Base-by-base conservation (phyloP, 2,113 vertebrate genomes). In the Alexandromys fortis region DNA sequence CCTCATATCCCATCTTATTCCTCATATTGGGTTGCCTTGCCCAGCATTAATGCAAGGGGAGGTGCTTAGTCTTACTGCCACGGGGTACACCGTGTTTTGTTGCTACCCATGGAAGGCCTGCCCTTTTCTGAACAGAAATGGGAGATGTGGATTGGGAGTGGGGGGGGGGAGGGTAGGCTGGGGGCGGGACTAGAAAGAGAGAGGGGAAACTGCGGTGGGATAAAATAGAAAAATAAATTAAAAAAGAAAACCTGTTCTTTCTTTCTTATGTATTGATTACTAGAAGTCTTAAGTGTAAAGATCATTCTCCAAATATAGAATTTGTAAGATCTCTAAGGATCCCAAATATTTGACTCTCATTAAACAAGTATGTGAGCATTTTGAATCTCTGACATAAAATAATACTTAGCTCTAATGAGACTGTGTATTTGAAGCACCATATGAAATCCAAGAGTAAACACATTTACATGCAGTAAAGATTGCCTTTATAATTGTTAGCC, bases 361-460 rank as follows among this genome's bases (percentile, higher is more conserved):
- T 67, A 87, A 75, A 77, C 47, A 83, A 79, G 42, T 92, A 76
- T 81, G 47, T 94, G 75, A 72, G 7, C 49, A 89, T 89, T 93
- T 38, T 68, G 63, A 73, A 52, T 6, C 68, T 77, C 35, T 17
- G 70, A 90, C n/a, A 85, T 61, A 68, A 92, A 94, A 86, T 38
- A 90, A 88, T 94, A 70, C 67, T 90, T 86, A 55, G 28, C 28
- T 82, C 35, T 58, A 75, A 92, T 90, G 85, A 96, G 70, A 88
- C 93, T 79, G 83, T 92, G 12, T 33, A 55, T 95, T 96, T 87
- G 86, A 96, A 96, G 95, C 65, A 83, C 21, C 30, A 49, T 65
- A 68, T 91, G 58, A 33, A 85, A 94, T 93, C 86, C 68, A 86
- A 93, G 88, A 16, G 26, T 81, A 92, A 96, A 92, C 55, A 89